Conservation (phyloP, 2,113 vertebrate genomes). For the Pedionomus torquatus region DNA sequence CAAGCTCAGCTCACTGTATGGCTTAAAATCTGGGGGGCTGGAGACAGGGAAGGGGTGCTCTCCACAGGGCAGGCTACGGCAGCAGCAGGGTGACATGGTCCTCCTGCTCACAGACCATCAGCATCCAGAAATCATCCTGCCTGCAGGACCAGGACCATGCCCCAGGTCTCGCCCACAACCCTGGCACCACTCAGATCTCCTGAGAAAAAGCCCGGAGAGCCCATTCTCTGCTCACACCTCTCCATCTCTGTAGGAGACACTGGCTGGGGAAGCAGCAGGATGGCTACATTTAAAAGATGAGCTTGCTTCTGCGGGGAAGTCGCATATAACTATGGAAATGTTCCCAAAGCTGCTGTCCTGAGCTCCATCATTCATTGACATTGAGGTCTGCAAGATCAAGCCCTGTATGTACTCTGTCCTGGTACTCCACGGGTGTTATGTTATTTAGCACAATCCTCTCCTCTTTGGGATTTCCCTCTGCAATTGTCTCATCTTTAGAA, state of each 20-base stretch:
- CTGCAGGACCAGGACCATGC: background rate
- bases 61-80: background rate
- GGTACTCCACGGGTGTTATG: fast-evolving
- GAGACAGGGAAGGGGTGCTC: background rate
- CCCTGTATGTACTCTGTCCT: fast-evolving
- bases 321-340: background rate
- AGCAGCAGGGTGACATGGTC: fast-evolving
- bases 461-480: background rate
- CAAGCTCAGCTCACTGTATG: background rate
- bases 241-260: background rate
- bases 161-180: background rate
- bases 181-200: background rate
- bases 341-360: background rate
- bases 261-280: background rate
- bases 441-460: background rate
- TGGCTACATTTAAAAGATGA: background rate
- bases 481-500: background rate
- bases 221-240: background rate
- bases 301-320: background rate
- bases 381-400: background rate
- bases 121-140: background rate
- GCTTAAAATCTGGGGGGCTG: background rate
- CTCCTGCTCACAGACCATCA: background rate
- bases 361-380: background rate
- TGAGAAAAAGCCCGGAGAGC: background rate